phyloP scores from a whole-genome alignment of 2,113 vertebrate genomes.

The Psettodes erumei region DNA sequence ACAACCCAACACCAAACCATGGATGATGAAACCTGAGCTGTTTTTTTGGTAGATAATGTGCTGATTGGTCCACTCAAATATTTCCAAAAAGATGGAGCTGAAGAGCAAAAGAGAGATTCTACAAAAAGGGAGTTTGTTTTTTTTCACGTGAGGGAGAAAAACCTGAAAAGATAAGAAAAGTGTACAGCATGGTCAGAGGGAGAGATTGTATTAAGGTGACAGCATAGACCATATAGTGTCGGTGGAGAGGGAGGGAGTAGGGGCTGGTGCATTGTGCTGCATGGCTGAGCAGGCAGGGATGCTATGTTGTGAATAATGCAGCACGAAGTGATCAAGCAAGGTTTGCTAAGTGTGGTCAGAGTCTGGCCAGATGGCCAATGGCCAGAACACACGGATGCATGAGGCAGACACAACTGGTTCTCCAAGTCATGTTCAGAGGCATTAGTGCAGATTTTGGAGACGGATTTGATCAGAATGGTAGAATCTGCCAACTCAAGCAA shows the following conservation, averaged over 20 bases:
- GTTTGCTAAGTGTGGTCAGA: conserved; percentile 16
- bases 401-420: neutral
- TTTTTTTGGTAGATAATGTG: neutral
- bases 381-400: neutral
- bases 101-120: neutral
- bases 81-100: neutral
- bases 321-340: conserved; percentile 23
- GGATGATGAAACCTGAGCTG: neutral
- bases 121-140: no score
- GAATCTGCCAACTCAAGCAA: neutral
- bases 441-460: neutral
- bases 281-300: conserved; percentile 14
- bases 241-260: neutral
- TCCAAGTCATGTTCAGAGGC: neutral
- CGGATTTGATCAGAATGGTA: neutral
- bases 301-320: conserved; percentile 65
- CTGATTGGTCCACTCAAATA: neutral
- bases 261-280: conserved; percentile 51
- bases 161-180: neutral
- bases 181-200: neutral
- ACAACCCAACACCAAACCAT: neutral
- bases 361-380: neutral
- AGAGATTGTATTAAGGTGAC: neutral
- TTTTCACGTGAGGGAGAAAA: neutral
- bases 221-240: neutral